A percentile compares a stretch with the other conserved stretches of the same genome.
These are phyloP conservation scores for Australoheros facetus DNA, from an alignment of 2,797 vertebrate species.

Conservation along the genomic window DNA sequence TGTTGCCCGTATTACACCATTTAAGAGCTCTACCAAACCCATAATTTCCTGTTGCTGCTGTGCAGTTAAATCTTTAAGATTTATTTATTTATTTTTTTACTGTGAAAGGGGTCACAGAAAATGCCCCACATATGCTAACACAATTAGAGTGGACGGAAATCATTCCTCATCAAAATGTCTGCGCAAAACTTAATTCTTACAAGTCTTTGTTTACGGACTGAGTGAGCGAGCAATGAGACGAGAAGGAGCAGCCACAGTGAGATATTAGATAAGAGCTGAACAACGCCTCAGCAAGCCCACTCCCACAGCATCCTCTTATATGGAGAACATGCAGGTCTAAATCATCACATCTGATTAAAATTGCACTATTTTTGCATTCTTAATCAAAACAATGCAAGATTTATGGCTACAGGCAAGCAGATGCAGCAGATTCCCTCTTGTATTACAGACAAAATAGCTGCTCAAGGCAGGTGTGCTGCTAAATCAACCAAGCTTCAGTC, in stretches of 20 bases:
- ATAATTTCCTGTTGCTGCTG: background rate
- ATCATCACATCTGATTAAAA: background rate
- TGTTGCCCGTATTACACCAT: background rate
- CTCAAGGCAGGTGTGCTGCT: background rate
- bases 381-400: conserved; percentile 3
- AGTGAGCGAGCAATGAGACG: background rate
- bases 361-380: background rate
- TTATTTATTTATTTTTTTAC: background rate
- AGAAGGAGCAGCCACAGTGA: background rate
- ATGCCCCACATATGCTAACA: background rate
- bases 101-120: background rate
- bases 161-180: background rate
- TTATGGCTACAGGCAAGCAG: background rate
- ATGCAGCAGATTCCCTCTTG: background rate
- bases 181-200: background rate
- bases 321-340: background rate
- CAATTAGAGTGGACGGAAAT: background rate
- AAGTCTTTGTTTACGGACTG: background rate
- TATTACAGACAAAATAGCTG: conserved; percentile 7
- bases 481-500: background rate
- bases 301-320: background rate
- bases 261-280: background rate
- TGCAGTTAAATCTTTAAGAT: background rate
- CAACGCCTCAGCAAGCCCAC: background rate
- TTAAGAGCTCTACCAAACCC: background rate